phyloP scores from a whole-genome alignment of 2,888 invertebrate genomes.

The Caenorhabditis sulstoni region DNA sequence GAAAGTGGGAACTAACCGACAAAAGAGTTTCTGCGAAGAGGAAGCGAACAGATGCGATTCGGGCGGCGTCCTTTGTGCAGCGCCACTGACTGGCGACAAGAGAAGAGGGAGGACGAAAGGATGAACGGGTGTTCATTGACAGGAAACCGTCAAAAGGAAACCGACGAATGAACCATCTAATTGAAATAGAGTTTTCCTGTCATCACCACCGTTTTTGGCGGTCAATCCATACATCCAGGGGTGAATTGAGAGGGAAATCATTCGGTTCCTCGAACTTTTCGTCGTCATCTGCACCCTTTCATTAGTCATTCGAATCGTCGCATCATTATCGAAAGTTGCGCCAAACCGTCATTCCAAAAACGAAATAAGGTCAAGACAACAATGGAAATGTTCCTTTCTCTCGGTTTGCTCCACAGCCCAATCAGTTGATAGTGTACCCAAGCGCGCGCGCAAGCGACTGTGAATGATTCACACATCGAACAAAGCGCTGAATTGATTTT shows the following conservation, averaged over 20 bases:
- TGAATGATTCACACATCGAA: constrained; percentile 1
- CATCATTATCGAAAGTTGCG: constrained; percentile 20
- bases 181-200: not conserved
- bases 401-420: not conserved
- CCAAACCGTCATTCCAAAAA: not conserved
- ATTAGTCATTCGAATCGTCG: constrained; percentile 4
- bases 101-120: too few relatives aligned
- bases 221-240: not conserved
- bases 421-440: not conserved
- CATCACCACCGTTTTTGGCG: not conserved
- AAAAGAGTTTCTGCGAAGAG: constrained; percentile 30
- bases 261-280: too few relatives aligned
- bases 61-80: constrained; percentile 5
- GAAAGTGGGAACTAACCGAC: constrained; percentile 16
- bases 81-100: too few relatives aligned
- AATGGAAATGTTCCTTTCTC: not conserved
- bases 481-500: constrained; percentile 11
- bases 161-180: constrained; percentile 30
- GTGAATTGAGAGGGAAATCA: too few relatives aligned
- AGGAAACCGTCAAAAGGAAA: constrained; percentile 15
- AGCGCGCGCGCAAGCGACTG: constrained; percentile 1
- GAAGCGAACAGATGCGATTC: constrained; percentile 35
- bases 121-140: constrained; percentile 33
- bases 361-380: not conserved
- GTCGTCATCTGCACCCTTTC: not conserved